Evolutionary conservation across 2,888 invertebrate species (phyloP).

Genomic region (Epirrhoe tristata): DNA sequence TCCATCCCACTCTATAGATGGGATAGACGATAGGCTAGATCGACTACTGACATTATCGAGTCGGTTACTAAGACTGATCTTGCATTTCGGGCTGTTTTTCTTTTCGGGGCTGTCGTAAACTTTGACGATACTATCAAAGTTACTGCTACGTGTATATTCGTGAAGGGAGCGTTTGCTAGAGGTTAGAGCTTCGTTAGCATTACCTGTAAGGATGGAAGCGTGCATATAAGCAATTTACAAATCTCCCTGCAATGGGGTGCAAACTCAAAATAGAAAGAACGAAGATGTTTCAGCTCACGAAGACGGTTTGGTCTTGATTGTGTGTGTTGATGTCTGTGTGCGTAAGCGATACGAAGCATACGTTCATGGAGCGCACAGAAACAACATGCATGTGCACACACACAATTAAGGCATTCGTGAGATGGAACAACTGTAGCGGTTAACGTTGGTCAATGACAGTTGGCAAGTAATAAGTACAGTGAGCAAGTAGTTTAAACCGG

Average conservation of each 20-base stretch:
- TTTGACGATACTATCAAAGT: constrained; percentile 64
- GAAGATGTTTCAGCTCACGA: no score
- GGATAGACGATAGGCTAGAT: constrained; percentile 71
- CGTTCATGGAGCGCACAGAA: no score
- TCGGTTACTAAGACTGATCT: constrained; percentile 61
- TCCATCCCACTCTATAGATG: constrained; percentile 75
- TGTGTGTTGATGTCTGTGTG: no score
- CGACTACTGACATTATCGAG: constrained; percentile 60
- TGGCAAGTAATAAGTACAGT: no score
- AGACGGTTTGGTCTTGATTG: no score
- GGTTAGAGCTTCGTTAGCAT: constrained; percentile 49
- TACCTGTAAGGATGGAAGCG: constrained; percentile 60
- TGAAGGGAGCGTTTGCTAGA: constrained; percentile 62
- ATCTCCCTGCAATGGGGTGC: not conserved
- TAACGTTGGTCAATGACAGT: no score
- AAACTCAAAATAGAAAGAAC: no score
- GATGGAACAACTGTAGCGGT: no score
- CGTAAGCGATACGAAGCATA: no score
- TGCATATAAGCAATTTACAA: constrained; percentile 27
- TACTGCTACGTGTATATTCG: constrained; percentile 66
- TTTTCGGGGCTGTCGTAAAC: constrained; percentile 56
- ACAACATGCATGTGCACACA: no score
- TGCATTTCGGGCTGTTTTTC: constrained; percentile 65
- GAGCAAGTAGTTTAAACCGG: no score
- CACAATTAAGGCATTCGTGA: no score